These are phyloP conservation scores for Rhimphoctona megacephalus DNA, from an alignment of 2,888 invertebrate species.

Conservation along the genomic window DNA sequence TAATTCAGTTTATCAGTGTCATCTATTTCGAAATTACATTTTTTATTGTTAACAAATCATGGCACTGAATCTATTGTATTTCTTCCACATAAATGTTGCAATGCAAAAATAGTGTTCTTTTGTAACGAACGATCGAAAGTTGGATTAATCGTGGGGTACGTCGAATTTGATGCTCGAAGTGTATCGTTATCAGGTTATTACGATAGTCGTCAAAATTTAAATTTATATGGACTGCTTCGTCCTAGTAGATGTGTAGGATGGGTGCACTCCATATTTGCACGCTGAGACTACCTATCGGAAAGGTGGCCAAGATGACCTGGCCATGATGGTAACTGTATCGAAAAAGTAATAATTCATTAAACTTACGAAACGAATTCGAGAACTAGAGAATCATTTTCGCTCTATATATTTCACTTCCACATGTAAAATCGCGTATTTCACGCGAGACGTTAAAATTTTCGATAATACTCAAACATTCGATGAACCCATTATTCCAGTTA, in stretches of 20 bases:
- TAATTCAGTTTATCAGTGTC: background rate
- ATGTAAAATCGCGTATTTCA: too few relatives aligned
- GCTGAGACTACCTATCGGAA: background rate
- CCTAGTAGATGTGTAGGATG: background rate
- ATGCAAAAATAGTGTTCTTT: background rate
- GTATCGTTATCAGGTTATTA: constrained; percentile 53
- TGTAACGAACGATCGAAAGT: constrained; percentile 9
- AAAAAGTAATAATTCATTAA: background rate
- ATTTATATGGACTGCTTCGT: background rate
- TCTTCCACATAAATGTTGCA: background rate
- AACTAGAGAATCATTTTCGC: too few relatives aligned
- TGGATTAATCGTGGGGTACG: constrained; percentile 55
- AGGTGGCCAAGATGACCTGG: background rate
- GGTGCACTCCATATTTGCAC: background rate
- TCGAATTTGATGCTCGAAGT: constrained; percentile 59
- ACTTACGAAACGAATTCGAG: too few relatives aligned
- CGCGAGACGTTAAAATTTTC: too few relatives aligned
- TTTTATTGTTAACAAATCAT: too few relatives aligned
- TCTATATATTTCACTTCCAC: background rate
- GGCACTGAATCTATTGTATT: too few relatives aligned
- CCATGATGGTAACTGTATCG: background rate
- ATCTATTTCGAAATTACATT: too few relatives aligned
- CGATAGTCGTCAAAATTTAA: background rate
- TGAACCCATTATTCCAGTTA: background rate
- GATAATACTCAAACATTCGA: background rate